These are phyloP conservation scores for Antechinus stuartii DNA, from an alignment of 2,113 vertebrate species.

Conservation along the genomic window DNA sequence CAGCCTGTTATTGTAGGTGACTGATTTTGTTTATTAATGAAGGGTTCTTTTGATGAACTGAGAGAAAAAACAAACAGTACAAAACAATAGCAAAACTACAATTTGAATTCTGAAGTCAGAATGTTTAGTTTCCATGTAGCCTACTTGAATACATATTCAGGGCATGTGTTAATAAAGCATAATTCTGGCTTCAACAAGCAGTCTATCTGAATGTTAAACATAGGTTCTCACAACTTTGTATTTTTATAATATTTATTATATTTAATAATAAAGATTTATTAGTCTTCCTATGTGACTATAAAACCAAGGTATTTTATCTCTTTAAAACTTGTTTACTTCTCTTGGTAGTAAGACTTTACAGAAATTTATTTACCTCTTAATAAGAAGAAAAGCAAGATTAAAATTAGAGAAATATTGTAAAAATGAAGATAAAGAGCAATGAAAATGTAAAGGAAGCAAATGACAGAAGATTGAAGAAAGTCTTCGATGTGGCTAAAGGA, in stretches of 20 bases:
- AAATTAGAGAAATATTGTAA: background rate
- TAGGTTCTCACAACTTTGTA: constrained; percentile 48
- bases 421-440: background rate
- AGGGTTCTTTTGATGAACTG: constrained; percentile 56
- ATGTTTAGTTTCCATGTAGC: constrained; percentile 65
- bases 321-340: background rate
- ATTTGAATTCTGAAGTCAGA: constrained; percentile 65
- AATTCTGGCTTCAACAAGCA: constrained; percentile 72
- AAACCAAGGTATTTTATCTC: background rate
- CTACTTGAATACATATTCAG: constrained; percentile 53
- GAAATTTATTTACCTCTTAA: background rate
- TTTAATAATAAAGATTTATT: accelerated
- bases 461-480: background rate
- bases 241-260: background rate
- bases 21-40: constrained; percentile 67
- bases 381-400: background rate
- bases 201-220: constrained; percentile 52
- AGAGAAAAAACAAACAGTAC: constrained; percentile 18
- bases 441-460: background rate
- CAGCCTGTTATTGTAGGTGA: constrained; percentile 60
- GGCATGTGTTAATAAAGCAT: constrained; percentile 53
- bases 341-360: background rate
- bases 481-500: background rate
- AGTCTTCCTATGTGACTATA: constrained; percentile 60
- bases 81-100: constrained; percentile 49